These are phyloP conservation scores for Stegastes partitus DNA, from an alignment of 2,113 vertebrate genomes.

Conservation along the genomic window DNA sequence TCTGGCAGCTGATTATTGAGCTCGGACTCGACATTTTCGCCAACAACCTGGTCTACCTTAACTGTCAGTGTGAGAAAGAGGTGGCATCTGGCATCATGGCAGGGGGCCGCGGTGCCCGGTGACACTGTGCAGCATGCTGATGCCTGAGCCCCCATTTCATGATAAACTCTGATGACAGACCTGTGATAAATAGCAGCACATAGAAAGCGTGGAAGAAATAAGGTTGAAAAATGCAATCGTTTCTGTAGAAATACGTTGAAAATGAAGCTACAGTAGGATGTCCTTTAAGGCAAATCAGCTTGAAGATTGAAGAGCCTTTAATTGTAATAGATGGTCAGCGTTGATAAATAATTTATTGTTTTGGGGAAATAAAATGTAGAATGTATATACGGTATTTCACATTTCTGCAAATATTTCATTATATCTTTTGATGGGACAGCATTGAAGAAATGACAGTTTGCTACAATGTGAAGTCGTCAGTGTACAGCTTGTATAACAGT, in stretches of 20 bases:
- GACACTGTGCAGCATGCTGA: slow-evolving; percentile 11
- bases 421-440: too few species aligned
- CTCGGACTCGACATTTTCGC: neutral
- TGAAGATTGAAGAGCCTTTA: neutral
- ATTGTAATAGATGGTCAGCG: too few species aligned
- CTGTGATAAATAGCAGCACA: neutral
- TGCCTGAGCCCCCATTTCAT: neutral
- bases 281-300: neutral
- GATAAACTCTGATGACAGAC: neutral
- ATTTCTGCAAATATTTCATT: too few species aligned
- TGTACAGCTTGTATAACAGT: too few species aligned
- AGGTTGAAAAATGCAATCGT: accelerated
- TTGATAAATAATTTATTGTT: neutral
- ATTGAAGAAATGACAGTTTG: too few species aligned
- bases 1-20: neutral
- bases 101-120: slow-evolving; percentile 38
- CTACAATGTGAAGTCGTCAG: too few species aligned
- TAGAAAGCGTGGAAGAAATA: neutral
- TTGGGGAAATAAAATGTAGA: too few species aligned
- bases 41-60: slow-evolving; percentile 57
- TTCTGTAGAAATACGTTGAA: neutral
- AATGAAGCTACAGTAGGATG: neutral
- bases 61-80: slow-evolving; percentile 47
- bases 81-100: slow-evolving; percentile 68
- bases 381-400: too few species aligned